Base-by-base conservation (phyloP, 2,113 vertebrate genomes). In the Campylomormyrus numenius region DNA sequence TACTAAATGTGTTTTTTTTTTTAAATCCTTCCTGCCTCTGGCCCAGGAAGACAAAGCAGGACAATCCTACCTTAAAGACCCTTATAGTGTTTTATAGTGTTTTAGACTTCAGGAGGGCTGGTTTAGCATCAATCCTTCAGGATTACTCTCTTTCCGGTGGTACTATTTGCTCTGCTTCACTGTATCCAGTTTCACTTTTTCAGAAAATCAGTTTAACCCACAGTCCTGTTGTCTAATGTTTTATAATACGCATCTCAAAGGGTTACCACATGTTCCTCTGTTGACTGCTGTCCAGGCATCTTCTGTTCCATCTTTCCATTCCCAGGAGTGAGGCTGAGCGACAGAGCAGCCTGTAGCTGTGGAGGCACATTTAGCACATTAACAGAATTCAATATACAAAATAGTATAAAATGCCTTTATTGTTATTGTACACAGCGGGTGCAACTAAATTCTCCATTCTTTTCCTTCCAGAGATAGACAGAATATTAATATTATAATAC, bases 291-390 rank as follows among this genome's bases (percentile, higher is more conserved):
- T 86, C 90, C 45, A 0, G 91, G 89, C 3, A 91, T 89, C 83
- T 94, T 97, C 90, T 90, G 83, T 87, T 91, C 93, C 15, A 19
- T 13, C 13, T 93, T 91, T 5, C 66, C n/a, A 21, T 93, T 91
- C 6, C 93, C 94, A 85, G 93, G 90, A 83, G 91, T 91, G 15
- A 86, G 91, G 77, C 92, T 91, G 85, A 92, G 93, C 70, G 91
- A 89, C 58, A 91, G 3, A 1, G 94, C 91, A 45, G 52, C 31
- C 92, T 97, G 96, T 4, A 98, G 92, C 97, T 98, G 91, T 1
- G 93, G 4, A 50, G 35, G 49, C 5, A 1, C 49, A 49, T 3
- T 1, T 1, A 0, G 19, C 24, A 50, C 48, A 31, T 86, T 84
- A 35, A 2, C 74, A 49, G 50, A 27, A 45, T 39, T 77, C n/a